A percentile compares a stretch with the other conserved stretches of the same genome.
phyloP scores from a whole-genome alignment of 1,140 invertebrate genomes.

The Heliothis subflexa region DNA sequence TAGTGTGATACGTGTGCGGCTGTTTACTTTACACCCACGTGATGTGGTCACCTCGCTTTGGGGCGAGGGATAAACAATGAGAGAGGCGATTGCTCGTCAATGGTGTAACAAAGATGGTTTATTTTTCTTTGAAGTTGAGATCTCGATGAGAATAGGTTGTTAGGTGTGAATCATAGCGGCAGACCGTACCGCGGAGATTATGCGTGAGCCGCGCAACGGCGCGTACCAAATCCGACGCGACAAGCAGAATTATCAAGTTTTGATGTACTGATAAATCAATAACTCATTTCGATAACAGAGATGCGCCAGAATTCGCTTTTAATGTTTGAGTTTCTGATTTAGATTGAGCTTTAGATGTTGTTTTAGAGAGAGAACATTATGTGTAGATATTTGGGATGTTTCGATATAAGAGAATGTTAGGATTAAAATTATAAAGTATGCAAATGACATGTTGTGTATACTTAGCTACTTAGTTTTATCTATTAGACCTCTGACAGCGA shows the following conservation, averaged over 20 bases:
- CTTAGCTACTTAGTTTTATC: constrained; percentile 27
- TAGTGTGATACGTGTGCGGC: constrained; percentile 81
- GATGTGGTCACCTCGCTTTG: constrained; percentile 80
- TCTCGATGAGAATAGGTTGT: constrained; percentile 68
- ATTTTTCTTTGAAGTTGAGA: constrained; percentile 79
- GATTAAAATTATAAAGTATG: constrained; percentile 2
- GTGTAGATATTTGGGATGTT: background rate
- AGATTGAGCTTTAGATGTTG: constrained; percentile 53
- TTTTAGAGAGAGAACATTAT: background rate
- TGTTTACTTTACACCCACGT: constrained; percentile 84
- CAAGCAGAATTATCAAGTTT: constrained; percentile 76
- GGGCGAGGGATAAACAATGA: constrained; percentile 82
- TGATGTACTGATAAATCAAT: constrained; percentile 83
- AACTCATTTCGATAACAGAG: constrained; percentile 72
- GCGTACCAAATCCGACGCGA: constrained; percentile 75
- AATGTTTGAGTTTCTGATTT: constrained; percentile 57
- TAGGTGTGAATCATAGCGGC: constrained; percentile 66
- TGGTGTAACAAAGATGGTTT: constrained; percentile 80
- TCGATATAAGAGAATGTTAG: background rate
- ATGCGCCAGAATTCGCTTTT: constrained; percentile 59
- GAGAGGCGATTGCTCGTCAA: constrained; percentile 80
- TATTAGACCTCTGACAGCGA: constrained; percentile 27
- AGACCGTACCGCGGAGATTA: constrained; percentile 77
- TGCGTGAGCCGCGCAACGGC: constrained; percentile 66
- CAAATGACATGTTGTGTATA: constrained; percentile 29